These are phyloP conservation scores for Microcebus ravelobensis DNA, from an alignment of 2,113 vertebrate species.

Conservation along the genomic window DNA sequence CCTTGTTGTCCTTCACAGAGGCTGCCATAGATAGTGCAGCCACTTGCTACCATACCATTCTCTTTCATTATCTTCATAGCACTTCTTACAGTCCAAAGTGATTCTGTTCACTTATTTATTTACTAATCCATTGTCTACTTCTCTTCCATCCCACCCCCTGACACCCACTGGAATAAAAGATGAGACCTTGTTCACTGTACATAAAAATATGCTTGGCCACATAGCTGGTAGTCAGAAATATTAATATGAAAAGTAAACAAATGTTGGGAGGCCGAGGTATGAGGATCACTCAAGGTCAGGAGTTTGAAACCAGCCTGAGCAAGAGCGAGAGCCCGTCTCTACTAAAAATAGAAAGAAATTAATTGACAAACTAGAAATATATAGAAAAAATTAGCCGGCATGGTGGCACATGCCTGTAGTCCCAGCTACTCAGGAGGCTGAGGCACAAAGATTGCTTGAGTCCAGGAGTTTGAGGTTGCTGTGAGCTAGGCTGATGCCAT, in stretches of 20 bases:
- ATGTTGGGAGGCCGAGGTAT: too few species aligned
- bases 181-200: background rate
- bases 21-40: background rate
- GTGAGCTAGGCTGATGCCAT: too few species aligned
- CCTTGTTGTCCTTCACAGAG: background rate
- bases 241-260: background rate
- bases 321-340: too few species aligned
- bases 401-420: too few species aligned
- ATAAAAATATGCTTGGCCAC: background rate
- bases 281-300: too few species aligned
- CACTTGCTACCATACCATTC: background rate
- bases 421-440: too few species aligned
- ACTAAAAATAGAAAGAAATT: too few species aligned
- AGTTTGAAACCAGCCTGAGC: too few species aligned
- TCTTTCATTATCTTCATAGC: background rate
- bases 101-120: background rate
- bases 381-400: too few species aligned
- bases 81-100: background rate
- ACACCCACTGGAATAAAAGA: background rate
- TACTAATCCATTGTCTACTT: background rate
- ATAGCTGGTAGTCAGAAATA: background rate
- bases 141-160: background rate
- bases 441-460: too few species aligned
- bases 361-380: too few species aligned
- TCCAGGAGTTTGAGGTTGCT: too few species aligned